Evolutionary conservation across 2,888 invertebrate species (phyloP).

Genomic region (Lasioglossum calceatum): DNA sequence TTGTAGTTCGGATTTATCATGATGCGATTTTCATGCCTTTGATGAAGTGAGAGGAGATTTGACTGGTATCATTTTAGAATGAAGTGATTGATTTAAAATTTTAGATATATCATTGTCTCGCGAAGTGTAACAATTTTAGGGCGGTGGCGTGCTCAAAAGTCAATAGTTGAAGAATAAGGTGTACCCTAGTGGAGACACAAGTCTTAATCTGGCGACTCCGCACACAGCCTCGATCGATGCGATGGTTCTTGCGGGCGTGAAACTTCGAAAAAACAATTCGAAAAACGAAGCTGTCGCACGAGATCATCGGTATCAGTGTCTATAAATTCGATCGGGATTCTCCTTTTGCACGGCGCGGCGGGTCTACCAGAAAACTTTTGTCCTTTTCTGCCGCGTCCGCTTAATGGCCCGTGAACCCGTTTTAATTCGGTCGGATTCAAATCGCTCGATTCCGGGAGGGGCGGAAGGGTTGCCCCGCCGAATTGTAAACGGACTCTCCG

Average conservation of each 20-base stretch:
- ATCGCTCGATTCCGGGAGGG: conserved; percentile 58
- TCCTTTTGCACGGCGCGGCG: conserved; percentile 21
- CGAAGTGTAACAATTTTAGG: too few relatives aligned
- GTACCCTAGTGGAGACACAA: too few relatives aligned
- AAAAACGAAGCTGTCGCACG: neutral
- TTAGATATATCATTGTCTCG: too few relatives aligned
- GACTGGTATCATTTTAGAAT: too few relatives aligned
- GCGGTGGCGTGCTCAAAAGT: too few relatives aligned
- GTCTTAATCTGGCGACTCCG: too few relatives aligned
- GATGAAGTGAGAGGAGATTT: too few relatives aligned
- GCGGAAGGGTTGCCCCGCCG: conserved; percentile 69
- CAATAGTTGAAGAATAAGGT: too few relatives aligned
- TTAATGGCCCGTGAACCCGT: conserved; percentile 74
- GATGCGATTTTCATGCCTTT: too few relatives aligned
- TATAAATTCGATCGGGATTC: conserved; percentile 62
- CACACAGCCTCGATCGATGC: conserved; percentile 22
- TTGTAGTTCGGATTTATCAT: too few relatives aligned
- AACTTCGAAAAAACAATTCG: conserved; percentile 4
- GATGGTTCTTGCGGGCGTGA: neutral
- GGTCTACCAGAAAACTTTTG: conserved; percentile 67
- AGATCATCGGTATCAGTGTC: neutral
- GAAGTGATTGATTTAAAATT: too few relatives aligned
- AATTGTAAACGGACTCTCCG: conserved; percentile 74
- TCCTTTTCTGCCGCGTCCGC: conserved; percentile 49
- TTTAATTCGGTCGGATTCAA: conserved; percentile 76